Evolutionary conservation across 2,888 invertebrate species (phyloP), one percentile per base, ranked within the genome.

Genomic region (Alitta virens): DNA sequence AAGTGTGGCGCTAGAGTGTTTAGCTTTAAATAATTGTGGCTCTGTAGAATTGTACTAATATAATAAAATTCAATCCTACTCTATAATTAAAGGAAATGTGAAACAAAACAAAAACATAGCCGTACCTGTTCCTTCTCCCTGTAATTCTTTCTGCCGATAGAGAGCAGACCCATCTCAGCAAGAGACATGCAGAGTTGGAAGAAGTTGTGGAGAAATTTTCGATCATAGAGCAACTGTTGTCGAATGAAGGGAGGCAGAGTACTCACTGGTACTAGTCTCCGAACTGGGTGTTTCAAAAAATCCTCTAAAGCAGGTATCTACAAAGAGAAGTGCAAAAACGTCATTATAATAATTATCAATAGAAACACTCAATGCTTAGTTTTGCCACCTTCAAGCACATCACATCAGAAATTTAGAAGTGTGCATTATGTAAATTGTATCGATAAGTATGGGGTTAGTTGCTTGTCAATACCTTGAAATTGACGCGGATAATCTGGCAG

Each of bases 71-170:
- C n/a, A n/a, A n/a, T n/a, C n/a, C n/a, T n/a, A n/a, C n/a, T n/a
- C n/a, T n/a, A n/a, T n/a, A n/a, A n/a, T n/a, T n/a, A n/a, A n/a
- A n/a, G n/a, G n/a, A n/a, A n/a, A n/a, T n/a, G n/a, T n/a, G n/a
- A n/a, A n/a, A n/a, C n/a, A n/a, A n/a, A n/a, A n/a, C n/a, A n/a
- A n/a, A n/a, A n/a, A n/a, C n/a, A n/a, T n/a, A n/a, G n/a, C n/a
- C n/a, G n/a, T 33, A 88, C 86, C 83, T 87, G 88, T 75, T 87
- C 89, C 74, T 87, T 90, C 69, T 89, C 88, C 71, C 88, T 87
- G 33, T 85, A 80, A 54, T 84, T 81, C 63, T 87, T 86, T 0
- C 88, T 86, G 0, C 89, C 88, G 71, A 89, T 87, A 72, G 91
- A 89, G 12, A 89, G 68, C 14, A 91, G 78, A 0, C 91, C 83